phyloP scores from a whole-genome alignment of 2,888 invertebrate species.

The Camptogramma bilineatum region DNA sequence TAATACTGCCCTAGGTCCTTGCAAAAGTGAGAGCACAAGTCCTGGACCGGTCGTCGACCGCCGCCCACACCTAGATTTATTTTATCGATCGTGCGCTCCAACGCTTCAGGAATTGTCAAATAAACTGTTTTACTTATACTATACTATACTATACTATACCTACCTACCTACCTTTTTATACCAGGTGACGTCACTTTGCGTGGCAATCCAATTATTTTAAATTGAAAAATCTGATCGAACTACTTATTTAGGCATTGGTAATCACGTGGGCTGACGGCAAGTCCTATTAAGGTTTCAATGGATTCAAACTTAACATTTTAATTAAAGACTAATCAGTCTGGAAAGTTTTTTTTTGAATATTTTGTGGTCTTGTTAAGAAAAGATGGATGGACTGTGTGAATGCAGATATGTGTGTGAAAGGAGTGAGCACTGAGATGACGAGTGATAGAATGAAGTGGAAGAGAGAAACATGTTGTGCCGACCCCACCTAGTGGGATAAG shows the following conservation, averaged over 20 bases:
- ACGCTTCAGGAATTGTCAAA: slow-evolving; percentile 39
- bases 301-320: slow-evolving; percentile 22
- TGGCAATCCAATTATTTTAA: slow-evolving; percentile 44
- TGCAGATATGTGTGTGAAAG: no score
- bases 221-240: slow-evolving; percentile 41
- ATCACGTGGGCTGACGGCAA: slow-evolving; percentile 38
- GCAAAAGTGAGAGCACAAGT: slow-evolving; percentile 44
- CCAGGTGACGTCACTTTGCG: slow-evolving; percentile 39
- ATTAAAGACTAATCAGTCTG: slow-evolving; percentile 6
- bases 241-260: slow-evolving; percentile 37
- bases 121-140: slow-evolving; percentile 27
- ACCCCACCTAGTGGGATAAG: no score
- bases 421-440: no score
- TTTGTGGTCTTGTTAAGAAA: slow-evolving; percentile 13
- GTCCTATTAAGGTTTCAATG: slow-evolving; percentile 30
- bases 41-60: slow-evolving; percentile 58
- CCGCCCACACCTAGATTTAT: slow-evolving; percentile 52
- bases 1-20: slow-evolving; percentile 28
- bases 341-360: background rate
- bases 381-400: no score
- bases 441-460: no score
- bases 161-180: slow-evolving; percentile 22
- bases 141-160: no score
- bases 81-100: slow-evolving; percentile 53
- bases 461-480: no score